Evolutionary conservation across 2,113 vertebrate genomes (phyloP).

Genomic region (Procavia capensis): DNA sequence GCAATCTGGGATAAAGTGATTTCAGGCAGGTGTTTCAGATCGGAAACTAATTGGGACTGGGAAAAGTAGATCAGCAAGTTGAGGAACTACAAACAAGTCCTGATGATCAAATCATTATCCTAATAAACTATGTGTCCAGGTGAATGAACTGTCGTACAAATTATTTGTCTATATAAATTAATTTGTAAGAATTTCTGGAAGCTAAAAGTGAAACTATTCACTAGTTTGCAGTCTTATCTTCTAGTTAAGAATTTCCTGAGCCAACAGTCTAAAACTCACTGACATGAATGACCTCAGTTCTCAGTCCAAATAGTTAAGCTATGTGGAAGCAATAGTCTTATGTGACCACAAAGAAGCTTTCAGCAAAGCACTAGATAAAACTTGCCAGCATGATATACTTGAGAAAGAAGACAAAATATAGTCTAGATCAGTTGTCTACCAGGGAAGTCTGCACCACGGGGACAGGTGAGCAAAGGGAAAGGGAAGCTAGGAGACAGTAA

Average conservation of each 20-base stretch:
- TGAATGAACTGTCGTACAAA: neutral
- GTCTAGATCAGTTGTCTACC: neutral
- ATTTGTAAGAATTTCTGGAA: neutral
- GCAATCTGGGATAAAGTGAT: neutral
- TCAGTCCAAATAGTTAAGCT: neutral
- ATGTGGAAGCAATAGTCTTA: neutral
- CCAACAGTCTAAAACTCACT: neutral
- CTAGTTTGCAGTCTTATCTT: neutral
- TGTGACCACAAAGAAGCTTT: constrained; percentile 22
- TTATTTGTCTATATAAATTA: neutral
- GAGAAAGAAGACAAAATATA: neutral
- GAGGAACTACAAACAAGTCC: neutral
- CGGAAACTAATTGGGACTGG: neutral
- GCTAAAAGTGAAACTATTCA: neutral
- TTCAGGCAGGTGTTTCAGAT: neutral
- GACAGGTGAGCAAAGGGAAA: too few species aligned
- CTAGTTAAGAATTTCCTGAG: neutral
- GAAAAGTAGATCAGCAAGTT: neutral
- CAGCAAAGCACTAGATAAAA: neutral
- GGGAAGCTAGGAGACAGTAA: neutral
- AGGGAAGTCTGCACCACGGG: neutral
- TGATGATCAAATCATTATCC: neutral
- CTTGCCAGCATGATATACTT: neutral
- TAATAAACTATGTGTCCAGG: neutral
- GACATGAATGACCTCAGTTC: neutral